Percentiles rank a stretch among this genome's conserved stretches.
These are phyloP conservation scores for Onychomys leucogaster DNA, from an alignment of 2,797 vertebrate species.

Conservation along the genomic window DNA sequence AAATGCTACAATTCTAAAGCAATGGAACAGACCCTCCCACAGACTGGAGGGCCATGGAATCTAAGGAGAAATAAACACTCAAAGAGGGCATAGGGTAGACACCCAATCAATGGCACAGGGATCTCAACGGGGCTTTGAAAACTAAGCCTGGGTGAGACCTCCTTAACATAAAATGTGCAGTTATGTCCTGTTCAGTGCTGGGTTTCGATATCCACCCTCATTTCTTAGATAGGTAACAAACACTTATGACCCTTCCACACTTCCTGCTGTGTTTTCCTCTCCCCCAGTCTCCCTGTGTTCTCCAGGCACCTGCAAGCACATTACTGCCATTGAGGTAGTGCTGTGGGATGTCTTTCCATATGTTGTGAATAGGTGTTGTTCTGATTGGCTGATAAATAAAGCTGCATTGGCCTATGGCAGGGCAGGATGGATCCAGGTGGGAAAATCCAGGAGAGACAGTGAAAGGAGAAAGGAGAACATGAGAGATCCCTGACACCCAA, in stretches of 20 bases:
- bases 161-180: neutral
- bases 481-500: too few relatives aligned
- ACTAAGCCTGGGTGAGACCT: neutral
- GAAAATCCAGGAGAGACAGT: too few relatives aligned
- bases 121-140: neutral
- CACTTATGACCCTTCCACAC: fast-evolving
- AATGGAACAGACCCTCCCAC: neutral
- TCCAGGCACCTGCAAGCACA: fast-evolving
- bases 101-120: fast-evolving
- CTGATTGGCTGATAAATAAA: too few relatives aligned
- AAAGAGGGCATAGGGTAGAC: neutral
- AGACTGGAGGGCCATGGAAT: fast-evolving
- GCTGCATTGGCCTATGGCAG: too few relatives aligned
- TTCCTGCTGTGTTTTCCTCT: fast-evolving
- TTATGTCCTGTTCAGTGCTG: fast-evolving
- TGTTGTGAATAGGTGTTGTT: too few relatives aligned
- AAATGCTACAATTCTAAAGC: fast-evolving
- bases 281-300: fast-evolving
- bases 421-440: too few relatives aligned
- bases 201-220: neutral
- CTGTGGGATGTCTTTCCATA: too few relatives aligned
- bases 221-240: neutral
- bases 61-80: neutral
- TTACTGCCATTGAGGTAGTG: neutral
- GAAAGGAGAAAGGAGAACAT: too few relatives aligned